Base-by-base conservation (phyloP, 2,888 invertebrate species). In the Cerceris ruficornis region DNA sequence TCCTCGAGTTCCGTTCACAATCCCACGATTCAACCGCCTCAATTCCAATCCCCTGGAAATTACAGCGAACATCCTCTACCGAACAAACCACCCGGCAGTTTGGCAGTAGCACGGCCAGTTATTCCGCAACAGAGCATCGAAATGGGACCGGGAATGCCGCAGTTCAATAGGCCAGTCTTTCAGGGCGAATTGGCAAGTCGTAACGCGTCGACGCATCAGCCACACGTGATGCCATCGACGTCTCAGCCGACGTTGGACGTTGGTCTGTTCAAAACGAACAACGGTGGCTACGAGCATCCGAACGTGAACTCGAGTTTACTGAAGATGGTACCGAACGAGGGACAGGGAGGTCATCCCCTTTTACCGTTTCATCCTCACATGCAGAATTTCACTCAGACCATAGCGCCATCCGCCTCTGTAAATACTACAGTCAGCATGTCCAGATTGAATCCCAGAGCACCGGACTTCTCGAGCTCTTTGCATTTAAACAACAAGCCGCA, bases 381-480 rank as follows among this genome's bases (percentile, higher is more conserved):
- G 85, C 89, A 87, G 64, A 91, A 87, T 58, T 91, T 88, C 66
- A 81, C 92, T 5, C 92, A 91, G 58, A 89, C 91, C 1, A 88
- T 93, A 87, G 81, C 92, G 50, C 75, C 91, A 77, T 73, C 86
- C 85, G 86, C 88, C 80, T 88, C 93, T 83, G 89, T 92, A 75
- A 89, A 91, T 77, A 93, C 94, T 42, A 93, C 94, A 17, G 93
- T 94, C 76, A 94, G 93, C 67, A 94, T 94, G 93, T 95, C 95
- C 54, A 94, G 96, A 69, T 93, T 97, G 54, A 97, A 97, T 92
- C 96, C 97, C 0, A 95, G 97, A 85, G 96, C 97, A 6, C 96
- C 97, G 0, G 96, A 96, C 88, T 97, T 97, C 90, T 94, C 95
- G 0, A 94, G 94, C 79, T 93, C 94, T 54, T 87, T 93, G 41